These are phyloP conservation scores for Diceros bicornis DNA, from an alignment of 2,797 vertebrate genomes.

Conservation along the genomic window DNA sequence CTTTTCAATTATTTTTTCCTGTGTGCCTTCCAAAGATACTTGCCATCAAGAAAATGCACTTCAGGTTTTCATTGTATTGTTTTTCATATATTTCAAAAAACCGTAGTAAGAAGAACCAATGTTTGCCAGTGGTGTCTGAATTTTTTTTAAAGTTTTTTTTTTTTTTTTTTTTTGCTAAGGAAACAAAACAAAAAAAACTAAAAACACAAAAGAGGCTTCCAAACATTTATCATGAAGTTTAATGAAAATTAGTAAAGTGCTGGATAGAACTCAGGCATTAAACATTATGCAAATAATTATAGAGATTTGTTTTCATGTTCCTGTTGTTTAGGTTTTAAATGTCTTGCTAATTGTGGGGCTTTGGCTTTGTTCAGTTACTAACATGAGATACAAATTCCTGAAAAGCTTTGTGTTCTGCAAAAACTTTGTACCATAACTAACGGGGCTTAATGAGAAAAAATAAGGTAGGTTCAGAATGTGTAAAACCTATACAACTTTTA, in stretches of 20 bases:
- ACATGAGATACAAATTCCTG: constrained; percentile 18
- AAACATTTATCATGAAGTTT: constrained; percentile 28
- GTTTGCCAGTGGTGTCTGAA: background rate
- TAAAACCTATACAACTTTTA: background rate
- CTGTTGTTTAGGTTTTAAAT: constrained; percentile 34
- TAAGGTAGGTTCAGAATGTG: background rate
- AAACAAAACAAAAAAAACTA: background rate
- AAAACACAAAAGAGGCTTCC: background rate
- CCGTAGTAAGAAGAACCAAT: background rate
- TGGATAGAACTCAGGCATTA: background rate
- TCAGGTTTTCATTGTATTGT: background rate
- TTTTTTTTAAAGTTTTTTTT: background rate
- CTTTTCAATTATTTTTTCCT: background rate
- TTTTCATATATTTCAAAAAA: background rate
- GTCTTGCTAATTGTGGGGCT: constrained; percentile 8
- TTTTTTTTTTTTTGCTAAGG: background rate
- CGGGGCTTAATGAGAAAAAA: background rate
- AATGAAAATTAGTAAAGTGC: constrained; percentile 20
- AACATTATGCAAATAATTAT: background rate
- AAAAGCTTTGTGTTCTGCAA: constrained; percentile 28
- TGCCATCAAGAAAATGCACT: background rate
- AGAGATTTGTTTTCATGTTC: background rate
- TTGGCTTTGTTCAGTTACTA: background rate
- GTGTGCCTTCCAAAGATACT: background rate
- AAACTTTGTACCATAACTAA: background rate